phyloP scores from a whole-genome alignment of 2,797 vertebrate genomes.

The Microcaecilia unicolor region DNA sequence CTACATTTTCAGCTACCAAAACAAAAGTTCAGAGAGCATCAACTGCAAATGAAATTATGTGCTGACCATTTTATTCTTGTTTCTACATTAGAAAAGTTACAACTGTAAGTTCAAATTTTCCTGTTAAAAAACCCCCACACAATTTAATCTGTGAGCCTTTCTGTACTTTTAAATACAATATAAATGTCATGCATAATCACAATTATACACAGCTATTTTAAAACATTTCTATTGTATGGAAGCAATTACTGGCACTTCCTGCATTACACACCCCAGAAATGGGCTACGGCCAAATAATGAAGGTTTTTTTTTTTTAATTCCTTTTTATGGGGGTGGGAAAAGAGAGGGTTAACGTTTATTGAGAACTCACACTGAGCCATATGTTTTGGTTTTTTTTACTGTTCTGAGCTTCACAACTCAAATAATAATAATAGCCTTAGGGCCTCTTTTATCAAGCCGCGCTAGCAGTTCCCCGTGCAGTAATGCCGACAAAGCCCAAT shows the following conservation, averaged over 20 bases:
- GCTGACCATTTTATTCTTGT: conserved; percentile 2
- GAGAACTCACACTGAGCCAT: conserved; percentile 56
- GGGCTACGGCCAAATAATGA: conserved; percentile 66
- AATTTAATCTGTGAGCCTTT: conserved; percentile 8
- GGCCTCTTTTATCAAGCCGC: no score
- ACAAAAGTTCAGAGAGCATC: conserved; percentile 18
- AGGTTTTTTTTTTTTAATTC: conserved; percentile 77
- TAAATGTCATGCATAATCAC: conserved; percentile 40
- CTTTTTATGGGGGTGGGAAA: conserved; percentile 76
- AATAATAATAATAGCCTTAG: conserved; percentile 61
- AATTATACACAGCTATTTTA: conserved; percentile 46
- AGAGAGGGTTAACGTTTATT: conserved; percentile 71
- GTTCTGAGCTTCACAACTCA: conserved; percentile 70
- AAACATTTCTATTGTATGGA: conserved; percentile 75
- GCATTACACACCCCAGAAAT: conserved; percentile 74
- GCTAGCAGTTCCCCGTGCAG: no score
- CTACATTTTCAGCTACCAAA: conserved; percentile 28
- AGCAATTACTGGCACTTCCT: conserved; percentile 84
- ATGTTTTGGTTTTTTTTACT: conserved; percentile 79
- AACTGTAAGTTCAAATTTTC: conserved; percentile 24
- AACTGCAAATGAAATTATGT: conserved; percentile 21
- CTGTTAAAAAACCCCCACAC: conserved; percentile 23
- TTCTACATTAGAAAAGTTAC: conserved; percentile 10
- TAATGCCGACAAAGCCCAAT: no score
- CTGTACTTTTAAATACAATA: conserved; percentile 36